A percentile compares a stretch with the other conserved stretches of the same genome.
Conservation (phyloP, 2,113 vertebrate species). For the Epinephelus cyanopodus region DNA sequence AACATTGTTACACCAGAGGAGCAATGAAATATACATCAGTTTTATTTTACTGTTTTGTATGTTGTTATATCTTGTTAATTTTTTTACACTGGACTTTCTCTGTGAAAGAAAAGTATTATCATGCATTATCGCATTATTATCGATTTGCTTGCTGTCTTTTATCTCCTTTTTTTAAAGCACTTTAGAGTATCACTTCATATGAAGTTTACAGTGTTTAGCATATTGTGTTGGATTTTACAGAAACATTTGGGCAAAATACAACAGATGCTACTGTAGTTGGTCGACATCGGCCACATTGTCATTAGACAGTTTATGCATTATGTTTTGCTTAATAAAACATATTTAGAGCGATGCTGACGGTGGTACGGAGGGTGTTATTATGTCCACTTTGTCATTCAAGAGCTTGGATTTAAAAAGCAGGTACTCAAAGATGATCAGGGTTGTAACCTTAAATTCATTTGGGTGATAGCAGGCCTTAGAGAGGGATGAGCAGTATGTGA, state of each 20-base stretch:
- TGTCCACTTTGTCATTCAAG: background rate
- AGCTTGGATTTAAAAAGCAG: background rate
- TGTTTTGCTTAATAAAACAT: slow-evolving; percentile 78
- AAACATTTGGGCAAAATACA: slow-evolving; percentile 27
- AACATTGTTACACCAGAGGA: slow-evolving; percentile 3
- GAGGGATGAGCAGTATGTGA: background rate
- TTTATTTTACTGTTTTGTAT: slow-evolving; percentile 43
- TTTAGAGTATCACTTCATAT: slow-evolving; percentile 72
- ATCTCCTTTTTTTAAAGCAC: slow-evolving; percentile 66
- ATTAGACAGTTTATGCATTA: slow-evolving; percentile 55
- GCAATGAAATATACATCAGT: slow-evolving; percentile 10
- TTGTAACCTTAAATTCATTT: background rate
- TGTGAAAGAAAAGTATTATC: slow-evolving; percentile 66
- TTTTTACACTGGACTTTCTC: slow-evolving; percentile 75
- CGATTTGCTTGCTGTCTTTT: slow-evolving; percentile 62
- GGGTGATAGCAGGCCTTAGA: background rate
- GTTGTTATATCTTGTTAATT: slow-evolving; percentile 12
- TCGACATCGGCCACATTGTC: slow-evolving; percentile 39
- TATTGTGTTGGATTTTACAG: slow-evolving; percentile 48
- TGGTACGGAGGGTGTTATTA: slow-evolving; percentile 34
- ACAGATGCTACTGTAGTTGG: slow-evolving; percentile 53
- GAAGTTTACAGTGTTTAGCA: slow-evolving; percentile 69
- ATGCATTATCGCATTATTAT: slow-evolving; percentile 44
- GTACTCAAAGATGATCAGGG: background rate
- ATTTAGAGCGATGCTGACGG: slow-evolving; percentile 49